These are phyloP conservation scores for Periplaneta americana DNA, from an alignment of 1,140 invertebrate genomes.

Conservation along the genomic window DNA sequence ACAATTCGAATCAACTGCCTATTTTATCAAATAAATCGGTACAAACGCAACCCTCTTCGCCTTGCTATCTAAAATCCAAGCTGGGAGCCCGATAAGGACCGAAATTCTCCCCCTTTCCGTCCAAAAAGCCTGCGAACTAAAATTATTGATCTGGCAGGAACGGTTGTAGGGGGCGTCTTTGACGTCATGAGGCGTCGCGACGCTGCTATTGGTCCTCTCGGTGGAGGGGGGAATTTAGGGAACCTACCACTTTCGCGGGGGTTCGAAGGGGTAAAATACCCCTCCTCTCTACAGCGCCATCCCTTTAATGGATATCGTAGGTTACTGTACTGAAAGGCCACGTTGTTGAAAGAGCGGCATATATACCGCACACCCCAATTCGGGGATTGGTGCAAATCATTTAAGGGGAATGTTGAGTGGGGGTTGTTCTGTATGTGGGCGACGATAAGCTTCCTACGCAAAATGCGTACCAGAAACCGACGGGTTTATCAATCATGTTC, in stretches of 20 bases:
- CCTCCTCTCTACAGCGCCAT: not conserved
- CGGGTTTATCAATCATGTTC: no score
- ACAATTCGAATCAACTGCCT: no score
- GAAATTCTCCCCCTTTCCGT: not conserved
- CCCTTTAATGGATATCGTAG: not conserved
- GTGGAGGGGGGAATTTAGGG: not conserved
- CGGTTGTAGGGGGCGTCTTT: not conserved
- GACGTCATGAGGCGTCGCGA: not conserved
- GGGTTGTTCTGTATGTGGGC: no score
- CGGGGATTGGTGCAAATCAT: not conserved
- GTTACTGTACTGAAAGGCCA: not conserved
- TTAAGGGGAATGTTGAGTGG: not conserved
- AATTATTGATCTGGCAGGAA: not conserved
- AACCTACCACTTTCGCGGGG: not conserved
- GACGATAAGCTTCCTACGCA: no score
- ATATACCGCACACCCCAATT: not conserved
- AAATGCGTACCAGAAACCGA: no score
- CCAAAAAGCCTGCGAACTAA: not conserved
- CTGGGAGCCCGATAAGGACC: not conserved
- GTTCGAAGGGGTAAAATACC: not conserved
- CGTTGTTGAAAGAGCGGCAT: not conserved
- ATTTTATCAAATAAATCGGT: not conserved
- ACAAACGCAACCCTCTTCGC: not conserved
- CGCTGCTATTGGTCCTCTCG: not conserved
- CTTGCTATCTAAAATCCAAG: not conserved